phyloP scores from a whole-genome alignment of 2,888 invertebrate genomes.

The Clepsis dumicolana region DNA sequence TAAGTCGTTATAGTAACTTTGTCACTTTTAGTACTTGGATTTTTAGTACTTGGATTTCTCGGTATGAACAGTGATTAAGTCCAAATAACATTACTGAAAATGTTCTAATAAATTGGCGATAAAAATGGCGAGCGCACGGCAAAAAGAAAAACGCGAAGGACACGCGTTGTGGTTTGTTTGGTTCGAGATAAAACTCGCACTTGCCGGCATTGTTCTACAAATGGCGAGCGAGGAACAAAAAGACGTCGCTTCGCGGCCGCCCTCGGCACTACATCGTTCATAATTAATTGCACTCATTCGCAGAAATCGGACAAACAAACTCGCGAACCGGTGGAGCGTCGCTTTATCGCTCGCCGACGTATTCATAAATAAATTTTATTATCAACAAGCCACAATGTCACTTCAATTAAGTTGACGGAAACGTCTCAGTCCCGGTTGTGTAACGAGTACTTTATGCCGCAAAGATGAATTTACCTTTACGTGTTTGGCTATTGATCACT shows the following conservation, averaged over 20 bases:
- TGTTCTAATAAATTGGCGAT: slow-evolving; percentile 67
- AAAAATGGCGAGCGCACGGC: slow-evolving; percentile 55
- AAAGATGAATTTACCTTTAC: slow-evolving; percentile 5
- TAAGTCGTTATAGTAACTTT: slow-evolving; percentile 49
- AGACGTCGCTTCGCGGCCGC: slow-evolving; percentile 55
- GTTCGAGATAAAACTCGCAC: slow-evolving; percentile 73
- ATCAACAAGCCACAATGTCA: slow-evolving; percentile 63
- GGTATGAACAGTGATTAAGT: slow-evolving; percentile 56
- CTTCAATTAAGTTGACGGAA: slow-evolving; percentile 59
- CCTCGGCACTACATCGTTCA: slow-evolving; percentile 64
- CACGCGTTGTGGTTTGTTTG: slow-evolving; percentile 68
- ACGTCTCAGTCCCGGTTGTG: slow-evolving; percentile 33
- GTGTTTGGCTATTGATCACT: not conserved
- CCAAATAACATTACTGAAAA: slow-evolving; percentile 59
- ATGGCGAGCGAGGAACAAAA: slow-evolving; percentile 77
- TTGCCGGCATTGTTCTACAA: slow-evolving; percentile 79
- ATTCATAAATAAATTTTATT: slow-evolving; percentile 72
- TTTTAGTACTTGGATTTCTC: slow-evolving; percentile 58
- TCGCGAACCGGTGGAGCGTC: slow-evolving; percentile 65
- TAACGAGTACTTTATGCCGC: slow-evolving; percentile 13
- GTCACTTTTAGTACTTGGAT: slow-evolving; percentile 50
- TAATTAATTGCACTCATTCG: slow-evolving; percentile 82
- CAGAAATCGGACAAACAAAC: slow-evolving; percentile 75
- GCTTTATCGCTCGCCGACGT: slow-evolving; percentile 73
- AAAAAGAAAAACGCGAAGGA: slow-evolving; percentile 59